phyloP scores from a whole-genome alignment of 2,797 vertebrate species.

The Dipus sagitta region DNA sequence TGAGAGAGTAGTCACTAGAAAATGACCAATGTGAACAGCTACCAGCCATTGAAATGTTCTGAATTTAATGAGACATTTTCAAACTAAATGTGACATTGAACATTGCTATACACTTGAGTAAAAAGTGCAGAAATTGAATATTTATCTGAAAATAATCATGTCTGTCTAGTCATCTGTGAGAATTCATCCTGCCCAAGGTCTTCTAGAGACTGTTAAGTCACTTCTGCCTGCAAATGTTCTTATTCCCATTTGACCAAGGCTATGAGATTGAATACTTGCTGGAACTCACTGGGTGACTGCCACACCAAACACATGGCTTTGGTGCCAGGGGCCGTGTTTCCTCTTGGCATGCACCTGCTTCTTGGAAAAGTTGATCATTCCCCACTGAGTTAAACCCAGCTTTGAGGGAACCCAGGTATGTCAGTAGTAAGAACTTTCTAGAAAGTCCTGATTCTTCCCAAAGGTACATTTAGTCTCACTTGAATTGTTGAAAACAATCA shows the following conservation, averaged over 20 bases:
- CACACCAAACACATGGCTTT: background rate
- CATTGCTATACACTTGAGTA: background rate
- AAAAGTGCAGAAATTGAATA: background rate
- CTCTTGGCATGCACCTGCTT: background rate
- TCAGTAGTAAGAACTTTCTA: conserved; percentile 12
- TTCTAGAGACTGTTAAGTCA: background rate
- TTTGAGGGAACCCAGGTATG: conserved; percentile 19
- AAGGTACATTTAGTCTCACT: background rate
- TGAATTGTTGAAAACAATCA: background rate
- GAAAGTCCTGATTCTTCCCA: conserved; percentile 26
- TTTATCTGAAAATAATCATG: background rate
- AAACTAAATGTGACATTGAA: background rate
- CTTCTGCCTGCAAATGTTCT: background rate
- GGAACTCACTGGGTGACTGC: background rate
- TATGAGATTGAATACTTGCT: background rate
- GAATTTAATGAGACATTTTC: background rate
- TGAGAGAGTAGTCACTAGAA: background rate
- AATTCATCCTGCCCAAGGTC: background rate
- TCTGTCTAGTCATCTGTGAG: background rate
- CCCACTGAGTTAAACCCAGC: background rate
- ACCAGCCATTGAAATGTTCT: background rate
- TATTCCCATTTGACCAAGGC: conserved; percentile 4
- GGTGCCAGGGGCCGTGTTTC: background rate
- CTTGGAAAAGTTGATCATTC: conserved; percentile 15
- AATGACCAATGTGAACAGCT: background rate